phyloP scores from a whole-genome alignment of 2,113 vertebrate species.

The Laticauda colubrina region DNA sequence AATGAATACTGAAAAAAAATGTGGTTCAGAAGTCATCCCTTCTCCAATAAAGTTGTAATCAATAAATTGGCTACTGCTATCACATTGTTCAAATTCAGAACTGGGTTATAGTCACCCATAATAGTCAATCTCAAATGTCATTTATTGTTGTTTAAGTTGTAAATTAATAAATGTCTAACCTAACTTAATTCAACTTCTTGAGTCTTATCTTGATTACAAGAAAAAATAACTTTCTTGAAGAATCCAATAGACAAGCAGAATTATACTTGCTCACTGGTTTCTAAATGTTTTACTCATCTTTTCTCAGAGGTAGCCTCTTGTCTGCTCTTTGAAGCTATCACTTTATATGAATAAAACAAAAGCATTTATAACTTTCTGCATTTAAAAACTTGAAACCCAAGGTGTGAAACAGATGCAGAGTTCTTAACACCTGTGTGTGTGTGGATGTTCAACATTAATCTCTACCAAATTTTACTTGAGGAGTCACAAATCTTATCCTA shows the following conservation, averaged over 20 bases:
- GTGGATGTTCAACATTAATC: conserved; percentile 21
- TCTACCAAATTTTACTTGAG: conserved; percentile 27
- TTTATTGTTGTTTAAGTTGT: background rate
- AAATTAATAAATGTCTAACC: background rate
- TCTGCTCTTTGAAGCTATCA: conserved; percentile 47
- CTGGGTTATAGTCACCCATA: background rate
- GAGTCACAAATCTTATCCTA: conserved; percentile 20
- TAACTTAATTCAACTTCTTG: background rate
- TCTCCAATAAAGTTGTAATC: background rate
- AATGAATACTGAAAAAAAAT: background rate
- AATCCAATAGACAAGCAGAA: conserved; percentile 55
- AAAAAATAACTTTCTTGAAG: conserved; percentile 29
- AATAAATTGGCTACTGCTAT: background rate
- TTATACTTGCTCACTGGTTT: conserved; percentile 38
- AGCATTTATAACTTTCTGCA: conserved; percentile 50
- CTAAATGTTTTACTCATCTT: conserved; percentile 21
- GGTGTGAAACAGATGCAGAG: conserved; percentile 35
- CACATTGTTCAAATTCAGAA: background rate
- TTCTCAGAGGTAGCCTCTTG: conserved; percentile 37
- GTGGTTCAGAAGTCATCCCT: background rate
- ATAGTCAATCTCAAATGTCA: background rate
- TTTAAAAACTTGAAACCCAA: conserved; percentile 43
- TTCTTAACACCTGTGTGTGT: conserved; percentile 13
- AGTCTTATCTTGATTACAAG: background rate
- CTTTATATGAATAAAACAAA: conserved; percentile 34